Conservation (phyloP, 1,140 invertebrate species). For the Brachionus plicatilis region DNA sequence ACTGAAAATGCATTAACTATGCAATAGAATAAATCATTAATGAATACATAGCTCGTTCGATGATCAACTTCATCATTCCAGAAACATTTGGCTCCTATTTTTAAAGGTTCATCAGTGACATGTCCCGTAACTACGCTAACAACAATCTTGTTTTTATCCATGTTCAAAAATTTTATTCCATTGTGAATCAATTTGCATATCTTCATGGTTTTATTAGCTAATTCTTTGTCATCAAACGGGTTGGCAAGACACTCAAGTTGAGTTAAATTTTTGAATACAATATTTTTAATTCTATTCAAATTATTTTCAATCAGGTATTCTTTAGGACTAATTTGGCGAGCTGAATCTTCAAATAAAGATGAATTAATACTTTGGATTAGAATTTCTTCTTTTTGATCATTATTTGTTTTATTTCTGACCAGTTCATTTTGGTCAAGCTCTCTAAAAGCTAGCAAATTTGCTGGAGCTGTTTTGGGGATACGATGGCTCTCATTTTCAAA, state of each 20-base stretch:
- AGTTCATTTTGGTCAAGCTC: background rate
- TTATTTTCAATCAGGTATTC: background rate
- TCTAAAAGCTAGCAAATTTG: background rate
- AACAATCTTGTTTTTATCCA: background rate
- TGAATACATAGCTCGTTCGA: background rate
- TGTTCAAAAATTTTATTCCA: background rate
- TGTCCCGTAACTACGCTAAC: background rate
- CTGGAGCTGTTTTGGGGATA: background rate
- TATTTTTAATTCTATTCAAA: background rate
- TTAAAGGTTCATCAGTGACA: background rate
- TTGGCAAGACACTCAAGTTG: background rate
- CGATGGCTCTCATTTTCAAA: background rate
- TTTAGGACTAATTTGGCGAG: background rate
- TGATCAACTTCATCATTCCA: background rate
- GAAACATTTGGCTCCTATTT: background rate
- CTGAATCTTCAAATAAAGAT: background rate
- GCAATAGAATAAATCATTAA: background rate
- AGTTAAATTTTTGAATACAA: background rate
- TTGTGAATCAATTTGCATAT: background rate
- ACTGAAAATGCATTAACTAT: background rate
- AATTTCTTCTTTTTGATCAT: background rate
- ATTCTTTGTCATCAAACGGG: background rate
- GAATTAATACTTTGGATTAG: background rate
- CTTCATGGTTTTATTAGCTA: background rate
- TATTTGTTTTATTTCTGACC: background rate